Base-by-base conservation (phyloP, 2,888 invertebrate genomes). In the Punctoribates punctum region DNA sequence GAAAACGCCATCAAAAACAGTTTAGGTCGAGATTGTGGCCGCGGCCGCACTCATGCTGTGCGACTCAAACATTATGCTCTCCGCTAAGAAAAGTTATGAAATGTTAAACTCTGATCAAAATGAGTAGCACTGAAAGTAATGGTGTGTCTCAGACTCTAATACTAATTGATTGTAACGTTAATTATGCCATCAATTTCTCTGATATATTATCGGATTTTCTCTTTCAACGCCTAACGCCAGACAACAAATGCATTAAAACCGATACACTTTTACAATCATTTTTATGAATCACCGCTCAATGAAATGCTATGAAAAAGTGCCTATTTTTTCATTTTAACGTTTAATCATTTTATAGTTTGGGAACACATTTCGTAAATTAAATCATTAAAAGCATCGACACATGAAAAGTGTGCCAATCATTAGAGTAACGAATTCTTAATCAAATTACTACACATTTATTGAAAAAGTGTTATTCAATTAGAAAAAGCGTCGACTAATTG, bases 161-260 rank as follows among this genome's bases (percentile, higher is more conserved):
- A 46, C 70, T 70, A 70, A 70, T 70, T 70, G 70, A 70, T 70
- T 70, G 70, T 42, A 42, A 13, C 20, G 23, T 70, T 70, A 70
- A 70, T 70, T 70, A 70, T 70, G 34, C 38, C 70, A 38, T 70
- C 70, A 70, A 70, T 70, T 70, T 15, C 20, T 20, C 11, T 70
- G n/a, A 46, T 70, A 46, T 70, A 70, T 70, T 70, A 42, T 65
- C 20, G 38, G 20, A 34, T 42, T 70, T 42, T 70, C 23, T 42
- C 42, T 11, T 70, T 70, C 42, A 70, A 70, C 42, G 70, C 70
- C 17, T 42, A 70, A 62, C 42, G 46, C 70, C 8, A n/a, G 6
- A 38, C 42, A 42, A 70, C 70, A 70, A 70, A 42, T 42, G 46
- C 23, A 34, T 15, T 23, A 20, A 62, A 62, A 34, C 34, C 29